Conservation (phyloP, 2,797 vertebrate species). For the Atherinosoma microstoma region DNA sequence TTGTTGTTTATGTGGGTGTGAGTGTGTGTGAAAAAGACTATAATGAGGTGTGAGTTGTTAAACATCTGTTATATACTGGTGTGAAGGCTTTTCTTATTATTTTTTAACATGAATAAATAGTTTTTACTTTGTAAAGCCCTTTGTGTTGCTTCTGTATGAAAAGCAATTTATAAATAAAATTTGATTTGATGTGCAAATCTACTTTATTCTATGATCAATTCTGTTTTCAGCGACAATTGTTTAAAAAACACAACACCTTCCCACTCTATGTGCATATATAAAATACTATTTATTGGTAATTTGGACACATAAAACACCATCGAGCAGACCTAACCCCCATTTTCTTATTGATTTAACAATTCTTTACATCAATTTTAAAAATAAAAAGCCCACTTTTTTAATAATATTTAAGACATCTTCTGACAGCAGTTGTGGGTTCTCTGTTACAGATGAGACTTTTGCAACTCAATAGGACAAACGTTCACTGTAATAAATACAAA, state of each 20-base stretch:
- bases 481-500: slow-evolving; percentile 82
- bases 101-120: no score
- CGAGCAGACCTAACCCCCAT: slow-evolving; percentile 29
- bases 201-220: neutral
- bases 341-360: slow-evolving; percentile 21
- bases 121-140: no score
- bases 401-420: slow-evolving; percentile 53
- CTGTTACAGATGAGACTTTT: slow-evolving; percentile 64
- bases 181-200: neutral
- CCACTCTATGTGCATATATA: slow-evolving; percentile 68
- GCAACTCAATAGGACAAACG: slow-evolving; percentile 66
- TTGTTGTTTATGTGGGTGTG: no score
- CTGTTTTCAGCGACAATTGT: neutral
- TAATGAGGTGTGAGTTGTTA: no score
- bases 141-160: no score
- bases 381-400: slow-evolving; percentile 45
- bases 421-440: slow-evolving; percentile 73
- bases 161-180: no score
- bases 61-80: no score
- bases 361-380: slow-evolving; percentile 45
- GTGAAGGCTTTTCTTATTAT: no score
- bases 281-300: slow-evolving; percentile 86
- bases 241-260: slow-evolving; percentile 30
- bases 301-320: slow-evolving; percentile 75
- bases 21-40: no score